Base-by-base conservation (phyloP, 2,797 vertebrate genomes). In the Siniperca scherzeri region DNA sequence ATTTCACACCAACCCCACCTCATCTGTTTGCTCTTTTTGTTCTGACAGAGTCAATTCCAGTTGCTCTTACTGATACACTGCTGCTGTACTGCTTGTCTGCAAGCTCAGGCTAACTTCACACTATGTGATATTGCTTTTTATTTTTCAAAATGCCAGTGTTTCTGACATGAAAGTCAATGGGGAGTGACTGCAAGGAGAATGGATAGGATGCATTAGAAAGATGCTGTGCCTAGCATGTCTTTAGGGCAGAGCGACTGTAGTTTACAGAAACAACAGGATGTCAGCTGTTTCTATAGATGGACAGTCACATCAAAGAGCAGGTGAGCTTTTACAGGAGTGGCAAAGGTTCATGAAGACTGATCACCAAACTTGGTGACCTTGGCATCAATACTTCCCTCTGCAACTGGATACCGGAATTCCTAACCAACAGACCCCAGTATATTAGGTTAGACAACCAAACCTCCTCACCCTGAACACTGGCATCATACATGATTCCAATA, bases 1-100 rank as follows among this genome's bases (percentile, higher is more conserved):
- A 73, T 83, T 84, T 78, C 75, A 78, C 61, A 62, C 44, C 27
- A 42, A 42, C 62, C 57, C 27, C 30, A 60, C 53, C 59, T 27
- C 46, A 53, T 55, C 33, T 40, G 56, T 70, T 69, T 55, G 61
- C 57, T 67, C 61, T 50, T 78, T 81, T 53, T 77, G 30, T 50
- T 79, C 52, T 44, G 53, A 68, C 66, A 66, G 30, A 38, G 59
- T 62, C 48, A 27, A 46, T 80, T 65, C n/a, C 56, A 65, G 53
- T 71, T 57, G 62, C 30, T 68, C 38, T 55, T 38, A 69, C 74
- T 16, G 50, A 83, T 70, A 46, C 38, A 27, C 57, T 57, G 61
- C 9, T 14, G n/a, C 36, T 64, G 21, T 19, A 22, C 61, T 25
- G 50, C 61, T 60, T 55, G 60, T 62, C 25, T 57, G 78, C 42